Base-by-base conservation (phyloP, 1,140 invertebrate genomes). In the Brachionus paranguensis region DNA sequence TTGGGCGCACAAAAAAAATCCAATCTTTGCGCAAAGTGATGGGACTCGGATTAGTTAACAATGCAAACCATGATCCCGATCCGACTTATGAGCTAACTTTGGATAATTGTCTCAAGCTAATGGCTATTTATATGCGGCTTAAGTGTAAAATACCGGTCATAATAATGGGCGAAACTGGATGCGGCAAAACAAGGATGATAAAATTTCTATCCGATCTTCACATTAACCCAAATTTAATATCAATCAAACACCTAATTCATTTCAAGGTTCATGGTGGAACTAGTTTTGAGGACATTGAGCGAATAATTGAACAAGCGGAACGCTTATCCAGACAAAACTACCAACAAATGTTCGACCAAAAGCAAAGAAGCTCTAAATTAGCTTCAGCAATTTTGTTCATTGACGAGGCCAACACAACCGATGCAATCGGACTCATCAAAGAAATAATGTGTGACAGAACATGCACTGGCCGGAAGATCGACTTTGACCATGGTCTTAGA, bases 361-460 rank as follows among this genome's bases (percentile, higher is more conserved):
- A 41, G 33, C 50, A 55, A 78, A 14, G 3, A 8, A n/a, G 11
- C 17, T 14, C 11, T 4, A 27, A 81, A 7, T 29, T 33, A 64
- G 84, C 87, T 12, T 86, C 87, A 43, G 88, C 88, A 29, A 86
- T 89, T 8, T 74, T 89, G 74, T 89, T 89, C 85, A 88, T 89
- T 85, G 88, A 89, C 85, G 88, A 89, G 78, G 88, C 87, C 7
- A 89, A 89, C 86, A 88, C 88, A n/a, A 89, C 88, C 64, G 87
- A 88, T 70, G 86, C 86, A 2, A 87, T 89, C 50, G 88, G 88
- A 45, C 78, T 88, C 14, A 87, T 88, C 65, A 76, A 76, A 84
- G 88, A 88, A 83, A 86, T 88, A 45, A 87, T 88, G 86, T 89
- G 88, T 86, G 88, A 89, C 85, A 85, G 85, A 17, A 84, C 84